These are phyloP conservation scores for Dreissena polymorpha DNA, from an alignment of 1,140 invertebrate species.

Conservation along the genomic window DNA sequence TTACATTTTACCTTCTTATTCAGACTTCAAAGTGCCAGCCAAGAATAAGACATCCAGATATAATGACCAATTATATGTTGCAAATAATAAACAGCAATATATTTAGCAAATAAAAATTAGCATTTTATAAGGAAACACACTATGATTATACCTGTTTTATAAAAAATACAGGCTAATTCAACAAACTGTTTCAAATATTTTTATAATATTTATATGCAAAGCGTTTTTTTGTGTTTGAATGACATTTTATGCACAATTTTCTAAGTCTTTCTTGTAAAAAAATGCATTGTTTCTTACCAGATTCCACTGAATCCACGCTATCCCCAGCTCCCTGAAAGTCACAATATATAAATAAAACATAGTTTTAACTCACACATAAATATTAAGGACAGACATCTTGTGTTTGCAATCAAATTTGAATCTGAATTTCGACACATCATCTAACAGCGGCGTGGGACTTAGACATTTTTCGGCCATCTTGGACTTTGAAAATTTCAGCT, in stretches of 20 bases:
- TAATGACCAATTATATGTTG: not conserved
- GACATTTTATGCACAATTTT: slow-evolving; percentile 6
- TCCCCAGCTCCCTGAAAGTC: slow-evolving; percentile 49
- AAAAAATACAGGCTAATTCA: not conserved
- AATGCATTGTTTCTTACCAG: slow-evolving; percentile 48
- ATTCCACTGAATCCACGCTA: slow-evolving; percentile 34
- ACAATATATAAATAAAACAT: slow-evolving; percentile 25
- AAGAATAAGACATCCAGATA: not conserved
- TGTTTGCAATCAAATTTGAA: not conserved
- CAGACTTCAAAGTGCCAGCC: no score
- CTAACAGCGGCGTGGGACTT: slow-evolving; percentile 54
- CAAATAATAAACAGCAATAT: not conserved
- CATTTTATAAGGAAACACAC: not conserved
- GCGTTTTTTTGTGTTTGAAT: not conserved
- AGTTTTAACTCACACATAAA: not conserved
- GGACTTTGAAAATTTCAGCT: slow-evolving; percentile 63
- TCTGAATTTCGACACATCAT: slow-evolving; percentile 28
- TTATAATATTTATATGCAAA: no score
- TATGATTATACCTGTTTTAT: not conserved
- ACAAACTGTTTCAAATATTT: not conserved
- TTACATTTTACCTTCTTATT: no score
- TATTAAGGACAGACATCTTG: not conserved
- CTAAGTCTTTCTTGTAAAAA: slow-evolving; percentile 23
- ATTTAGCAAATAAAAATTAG: not conserved
- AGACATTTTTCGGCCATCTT: slow-evolving; percentile 65